Base-by-base conservation (phyloP, 2,113 vertebrate species). In the Asarcornis scutulata region DNA sequence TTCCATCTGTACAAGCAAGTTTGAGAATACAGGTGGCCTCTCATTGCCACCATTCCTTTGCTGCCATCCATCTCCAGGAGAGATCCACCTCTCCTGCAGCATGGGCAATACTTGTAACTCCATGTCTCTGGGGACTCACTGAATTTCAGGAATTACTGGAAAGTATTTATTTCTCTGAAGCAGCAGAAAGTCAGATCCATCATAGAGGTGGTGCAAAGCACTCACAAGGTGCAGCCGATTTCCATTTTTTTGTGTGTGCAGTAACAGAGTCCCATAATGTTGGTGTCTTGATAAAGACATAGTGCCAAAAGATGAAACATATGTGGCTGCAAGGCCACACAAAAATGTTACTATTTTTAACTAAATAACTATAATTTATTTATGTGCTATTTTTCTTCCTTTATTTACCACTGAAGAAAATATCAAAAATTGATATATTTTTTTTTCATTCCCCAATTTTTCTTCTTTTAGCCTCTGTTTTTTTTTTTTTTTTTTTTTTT, bases 1-100 rank as follows among this genome's bases (percentile, higher is more conserved):
- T 91, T 53, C 23, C 32, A 48, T 27, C 88, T 53, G 40, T 34
- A 48, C 59, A 62, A 80, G 2, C 20, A 83, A 78, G 11, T 55
- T 44, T 63, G 40, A 56, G 25, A 80, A 73, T 86, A n/a, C 18
- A 40, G 2, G 31, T 71, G 46, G 72, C n/a, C 13, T 72, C n/a
- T 67, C 2, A 0, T n/a, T 72, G 6, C 52, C 38, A 23, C 14
- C 42, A 13, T 78, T 62, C 13, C 26, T 13, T 75, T 1, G 0
- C 11, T 88, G 29, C 42, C 27, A 56, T 42, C 56, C 48, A 17
- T 44, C 26, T 67, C 31, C 48, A 52, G 8, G 15, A 69, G 50
- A 50, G 8, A 56, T 20, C 0, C 0, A 0, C 13, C 66, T 44
- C 31, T 40, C n/a, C 66, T 46, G n/a, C n/a, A 67, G 31, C 5